Base-by-base conservation (phyloP, 2,888 invertebrate species). In the Serripes groenlandicus region DNA sequence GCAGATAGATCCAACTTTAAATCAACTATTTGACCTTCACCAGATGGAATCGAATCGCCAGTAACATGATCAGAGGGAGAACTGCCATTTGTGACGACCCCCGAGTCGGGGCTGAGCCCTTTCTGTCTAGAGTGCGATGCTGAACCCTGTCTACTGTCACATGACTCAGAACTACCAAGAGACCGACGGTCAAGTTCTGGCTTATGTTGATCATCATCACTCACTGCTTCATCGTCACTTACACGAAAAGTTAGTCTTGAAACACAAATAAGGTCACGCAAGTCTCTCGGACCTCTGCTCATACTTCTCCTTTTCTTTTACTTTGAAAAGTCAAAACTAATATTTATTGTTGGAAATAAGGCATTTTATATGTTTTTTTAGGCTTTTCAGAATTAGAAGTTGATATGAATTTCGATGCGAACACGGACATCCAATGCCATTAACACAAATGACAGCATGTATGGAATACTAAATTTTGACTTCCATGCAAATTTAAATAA, bases 401-500 rank as follows among this genome's bases (percentile, higher is more conserved):
- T n/a, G n/a, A n/a, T n/a, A 21, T 49, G 49, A 49, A 92, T 89
- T 70, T 91, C 90, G n/a, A 92, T 82, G 68, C 89, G 78, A 11
- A 92, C 83, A 71, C 88, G 69, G 11, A 90, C 78, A 78, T 92
- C 89, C 35, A 91, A 78, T 30, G 90, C 89, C 72, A 92, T 42
- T 54, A 91, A 89, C 28, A 86, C 69, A 23, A 90, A 87, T 9
- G 90, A 88, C 7, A 92, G 72, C 42, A 97, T 94, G 54, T 96
- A 95, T 0, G 97, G 97, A 69, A 97, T 95, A 69, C 96, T 96
- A 81, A 96, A 95, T 56, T 97, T 96, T 66, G 96, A 96, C 85
- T 96, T 96, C 97, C 97, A 97, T 1, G 97, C 97, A 88, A 97
- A 95, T 86, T 96, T 96, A 52, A 97, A 95, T 87, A 97, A 95